Percentiles rank a stretch among this genome's conserved stretches.
These are phyloP conservation scores for Addax nasomaculatus DNA, from an alignment of 2,113 vertebrate genomes.

Conservation along the genomic window DNA sequence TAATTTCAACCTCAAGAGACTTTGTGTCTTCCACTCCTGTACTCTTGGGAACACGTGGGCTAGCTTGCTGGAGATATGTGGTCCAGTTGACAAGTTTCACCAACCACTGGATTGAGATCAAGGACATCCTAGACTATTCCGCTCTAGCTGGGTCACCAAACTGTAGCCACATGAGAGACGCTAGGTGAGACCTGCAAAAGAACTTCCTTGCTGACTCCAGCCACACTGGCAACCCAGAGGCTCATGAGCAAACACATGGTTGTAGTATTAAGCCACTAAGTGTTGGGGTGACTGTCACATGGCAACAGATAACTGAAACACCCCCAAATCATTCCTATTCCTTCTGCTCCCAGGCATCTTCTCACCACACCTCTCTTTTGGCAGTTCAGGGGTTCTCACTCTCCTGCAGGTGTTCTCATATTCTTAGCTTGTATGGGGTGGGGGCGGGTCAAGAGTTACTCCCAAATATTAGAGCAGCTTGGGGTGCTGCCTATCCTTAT, in stretches of 20 bases:
- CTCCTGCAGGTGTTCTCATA: background rate
- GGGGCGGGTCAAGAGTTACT: background rate
- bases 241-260: background rate
- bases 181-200: background rate
- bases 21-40: background rate
- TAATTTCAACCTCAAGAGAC: background rate
- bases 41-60: background rate
- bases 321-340: accelerated
- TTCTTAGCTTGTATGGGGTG: background rate
- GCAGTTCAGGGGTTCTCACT: background rate
- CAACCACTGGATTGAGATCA: background rate
- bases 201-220: background rate
- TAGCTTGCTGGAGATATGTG: background rate
- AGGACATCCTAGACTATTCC: background rate
- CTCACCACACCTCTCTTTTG: background rate
- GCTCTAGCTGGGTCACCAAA: background rate
- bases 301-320: background rate
- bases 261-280: background rate
- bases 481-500: background rate
- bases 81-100: background rate
- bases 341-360: background rate
- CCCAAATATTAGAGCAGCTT: background rate
- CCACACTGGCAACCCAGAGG: background rate
- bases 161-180: background rate
- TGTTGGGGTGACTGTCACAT: background rate